phyloP scores from a whole-genome alignment of 2,113 vertebrate genomes.

The Labeo catla region DNA sequence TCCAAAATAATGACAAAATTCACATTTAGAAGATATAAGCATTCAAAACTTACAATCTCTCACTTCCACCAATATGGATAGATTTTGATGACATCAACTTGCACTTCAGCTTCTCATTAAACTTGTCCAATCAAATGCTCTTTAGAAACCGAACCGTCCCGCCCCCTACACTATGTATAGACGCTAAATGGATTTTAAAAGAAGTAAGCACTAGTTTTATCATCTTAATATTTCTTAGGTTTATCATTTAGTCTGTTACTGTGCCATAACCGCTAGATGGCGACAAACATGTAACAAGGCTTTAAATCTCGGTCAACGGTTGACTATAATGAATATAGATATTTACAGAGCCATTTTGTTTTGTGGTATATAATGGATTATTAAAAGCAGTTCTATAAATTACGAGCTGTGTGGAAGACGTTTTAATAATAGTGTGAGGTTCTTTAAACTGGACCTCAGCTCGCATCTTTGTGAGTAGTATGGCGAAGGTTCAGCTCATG shows the following conservation, averaged over 20 bases:
- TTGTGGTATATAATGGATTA: neutral
- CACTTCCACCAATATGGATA: too few species aligned
- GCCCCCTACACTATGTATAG: too few species aligned
- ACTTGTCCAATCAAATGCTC: too few species aligned
- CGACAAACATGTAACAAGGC: neutral
- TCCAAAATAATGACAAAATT: too few species aligned
- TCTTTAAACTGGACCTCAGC: conserved; percentile 24
- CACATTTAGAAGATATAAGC: too few species aligned
- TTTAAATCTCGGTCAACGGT: neutral
- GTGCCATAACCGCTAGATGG: neutral
- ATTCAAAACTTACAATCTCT: too few species aligned
- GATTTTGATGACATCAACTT: too few species aligned
- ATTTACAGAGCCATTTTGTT: neutral
- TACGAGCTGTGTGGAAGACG: neutral
- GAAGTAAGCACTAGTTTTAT: neutral
- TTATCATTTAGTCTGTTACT: neutral
- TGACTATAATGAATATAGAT: neutral
- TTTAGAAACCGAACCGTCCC: too few species aligned
- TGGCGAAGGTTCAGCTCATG: conserved; percentile 2
- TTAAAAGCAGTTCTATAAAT: neutral
- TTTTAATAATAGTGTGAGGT: neutral
- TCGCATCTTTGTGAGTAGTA: conserved; percentile 4
- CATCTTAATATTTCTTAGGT: neutral
- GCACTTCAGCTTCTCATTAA: too few species aligned
- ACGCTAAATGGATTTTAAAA: neutral